Evolutionary conservation across 2,113 vertebrate species (phyloP), one percentile per base, ranked within the genome.

Genomic region (Microtus ochrogaster): DNA sequence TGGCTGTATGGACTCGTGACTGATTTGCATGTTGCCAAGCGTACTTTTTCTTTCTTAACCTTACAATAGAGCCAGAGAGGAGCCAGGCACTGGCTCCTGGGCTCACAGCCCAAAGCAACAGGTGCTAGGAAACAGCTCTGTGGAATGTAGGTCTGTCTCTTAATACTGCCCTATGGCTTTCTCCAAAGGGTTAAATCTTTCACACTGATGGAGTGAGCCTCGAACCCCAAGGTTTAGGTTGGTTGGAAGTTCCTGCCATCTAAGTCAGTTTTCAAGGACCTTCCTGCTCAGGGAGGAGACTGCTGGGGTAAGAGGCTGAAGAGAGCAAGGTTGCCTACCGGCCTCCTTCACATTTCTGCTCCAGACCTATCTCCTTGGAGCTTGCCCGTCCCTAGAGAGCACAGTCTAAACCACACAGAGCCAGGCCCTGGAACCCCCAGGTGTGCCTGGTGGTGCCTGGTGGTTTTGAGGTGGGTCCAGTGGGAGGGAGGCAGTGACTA

Each of bases 11-110:
- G 47, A 30, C 63, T 52, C 30, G 79, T 47, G 0, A 4, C 93
- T 92, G 17, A 97, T 97, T 97, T 98, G 92, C 98, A 95, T 97
- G 91, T 97, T 92, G 96, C 97, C 97, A 97, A 26, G 98, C 98
- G 96, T 99, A 98, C 98, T 98, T 99, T 41, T 83, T 83, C 72
- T 98, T 99, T 98, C 97, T 98, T 98, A 97, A 96, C 98, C 98
- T 99, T 99, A 99, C 91, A 33, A 41, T 7, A 6, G 84, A 6
- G 68, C 3, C 26, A 49, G 73, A 89, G 1, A 92, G 70, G 76
- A 76, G 96, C 55, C 96, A 79, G 90, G 21, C 44, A 13, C 55
- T 89, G 16, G n/a, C 90, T 91, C 95, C 19, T 89, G 14, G 70
- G n/a, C 94, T 91, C 95, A 14, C 92, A 89, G 92, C 44, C 8